Conservation (phyloP, 2,797 vertebrate species). For the Acipenser oxyrinchus region DNA sequence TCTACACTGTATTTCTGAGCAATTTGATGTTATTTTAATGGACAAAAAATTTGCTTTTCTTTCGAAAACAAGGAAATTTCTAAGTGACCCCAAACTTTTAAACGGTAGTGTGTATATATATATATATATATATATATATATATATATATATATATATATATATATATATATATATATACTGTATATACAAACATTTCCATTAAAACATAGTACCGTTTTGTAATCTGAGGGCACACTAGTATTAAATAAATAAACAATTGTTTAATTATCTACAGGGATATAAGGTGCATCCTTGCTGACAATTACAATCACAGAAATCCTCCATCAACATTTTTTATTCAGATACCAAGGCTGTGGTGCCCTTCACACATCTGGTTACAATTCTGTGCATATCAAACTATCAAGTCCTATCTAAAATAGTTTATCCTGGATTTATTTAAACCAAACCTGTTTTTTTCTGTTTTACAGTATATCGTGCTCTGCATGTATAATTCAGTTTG, state of each 20-base stretch:
- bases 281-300: slow-evolving; percentile 79
- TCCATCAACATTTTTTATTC: slow-evolving; percentile 37
- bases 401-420: slow-evolving; percentile 62
- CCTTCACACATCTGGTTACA: slow-evolving; percentile 78
- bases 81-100: too few species aligned
- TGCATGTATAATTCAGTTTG: slow-evolving; percentile 31
- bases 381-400: slow-evolving; percentile 75
- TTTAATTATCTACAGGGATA: slow-evolving; percentile 80
- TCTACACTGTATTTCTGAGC: too few species aligned
- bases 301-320: slow-evolving; percentile 65
- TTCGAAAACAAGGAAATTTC: too few species aligned
- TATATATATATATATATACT: too few species aligned
- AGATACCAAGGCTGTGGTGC: slow-evolving; percentile 49
- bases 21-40: too few species aligned
- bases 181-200: too few species aligned
- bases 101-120: too few species aligned
- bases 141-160: too few species aligned
- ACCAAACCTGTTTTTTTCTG: slow-evolving; percentile 24
- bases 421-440: slow-evolving; percentile 30
- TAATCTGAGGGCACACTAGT: slow-evolving; percentile 67
- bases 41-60: too few species aligned
- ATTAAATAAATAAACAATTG: slow-evolving; percentile 75
- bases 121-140: too few species aligned
- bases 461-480: slow-evolving; percentile 15
- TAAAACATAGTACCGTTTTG: too few species aligned